Conservation (phyloP, 64 coral and sea anemone species). For the Exaiptasia diaphana region DNA sequence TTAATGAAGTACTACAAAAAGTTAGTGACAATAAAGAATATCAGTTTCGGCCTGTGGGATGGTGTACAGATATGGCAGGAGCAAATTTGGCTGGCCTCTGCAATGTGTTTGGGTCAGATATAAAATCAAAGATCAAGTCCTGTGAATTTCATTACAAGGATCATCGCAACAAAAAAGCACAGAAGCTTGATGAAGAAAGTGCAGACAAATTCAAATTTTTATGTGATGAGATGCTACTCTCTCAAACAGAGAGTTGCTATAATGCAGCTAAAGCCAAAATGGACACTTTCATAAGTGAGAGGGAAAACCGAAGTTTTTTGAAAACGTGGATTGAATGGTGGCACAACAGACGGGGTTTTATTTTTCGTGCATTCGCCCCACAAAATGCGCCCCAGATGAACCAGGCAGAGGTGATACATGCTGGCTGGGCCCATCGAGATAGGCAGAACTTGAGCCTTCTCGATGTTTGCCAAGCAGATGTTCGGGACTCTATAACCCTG, state of each 20-base stretch:
- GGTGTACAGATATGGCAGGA: constrained; percentile 16
- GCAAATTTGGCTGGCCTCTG: constrained; percentile 17
- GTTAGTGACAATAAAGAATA: neutral
- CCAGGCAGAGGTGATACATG: neutral
- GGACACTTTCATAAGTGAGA: constrained; percentile 24
- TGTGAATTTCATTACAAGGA: constrained; percentile 25
- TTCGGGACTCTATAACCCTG: no score
- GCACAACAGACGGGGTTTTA: constrained; percentile 47
- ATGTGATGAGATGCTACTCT: constrained; percentile 43
- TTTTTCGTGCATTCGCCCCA: constrained; percentile 38
- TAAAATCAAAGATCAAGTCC: neutral
- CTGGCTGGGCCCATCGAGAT: constrained; percentile 10
- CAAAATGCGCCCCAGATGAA: constrained; percentile 37
- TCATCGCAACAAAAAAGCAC: neutral
- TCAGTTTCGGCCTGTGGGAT: neutral
- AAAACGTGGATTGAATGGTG: constrained; percentile 29
- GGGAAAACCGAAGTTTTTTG: constrained; percentile 12
- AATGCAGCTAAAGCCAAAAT: constrained; percentile 22
- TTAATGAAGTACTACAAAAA: constrained; percentile 30
- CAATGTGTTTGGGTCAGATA: neutral
- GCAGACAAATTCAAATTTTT: constrained; percentile 48
- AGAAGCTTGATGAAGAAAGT: constrained; percentile 18
- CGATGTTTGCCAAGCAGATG: constrained; percentile 9
- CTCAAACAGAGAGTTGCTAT: constrained; percentile 20
- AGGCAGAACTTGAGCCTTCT: neutral